Percentiles rank a stretch among this genome's conserved stretches.
phyloP scores from a whole-genome alignment of 2,113 vertebrate genomes.

The Siniperca knerii region DNA sequence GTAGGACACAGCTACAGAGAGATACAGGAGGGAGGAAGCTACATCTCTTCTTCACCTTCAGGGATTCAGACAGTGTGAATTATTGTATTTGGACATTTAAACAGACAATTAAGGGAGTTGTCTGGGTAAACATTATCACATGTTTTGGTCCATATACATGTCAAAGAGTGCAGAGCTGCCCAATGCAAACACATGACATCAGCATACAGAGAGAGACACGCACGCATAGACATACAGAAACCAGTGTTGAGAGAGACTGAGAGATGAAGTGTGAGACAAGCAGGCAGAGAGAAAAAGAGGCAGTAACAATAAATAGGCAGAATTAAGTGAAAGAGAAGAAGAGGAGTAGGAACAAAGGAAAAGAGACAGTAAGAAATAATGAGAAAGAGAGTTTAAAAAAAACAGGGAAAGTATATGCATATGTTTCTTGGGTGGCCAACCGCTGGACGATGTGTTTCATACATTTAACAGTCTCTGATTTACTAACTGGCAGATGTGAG shows the following conservation, averaged over 20 bases:
- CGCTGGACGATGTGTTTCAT: constrained; percentile 54
- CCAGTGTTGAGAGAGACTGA: constrained; percentile 53
- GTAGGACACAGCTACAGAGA: background rate
- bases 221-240: constrained; percentile 28
- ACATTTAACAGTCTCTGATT: constrained; percentile 54
- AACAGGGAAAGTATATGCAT: background rate
- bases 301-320: constrained; percentile 44
- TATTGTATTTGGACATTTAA: constrained; percentile 69
- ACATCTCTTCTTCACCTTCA: constrained; percentile 4
- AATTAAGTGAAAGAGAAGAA: constrained; percentile 54
- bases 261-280: constrained; percentile 62
- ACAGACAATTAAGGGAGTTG: constrained; percentile 73
- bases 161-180: constrained; percentile 56
- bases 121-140: constrained; percentile 75
- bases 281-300: constrained; percentile 25
- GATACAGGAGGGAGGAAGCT: background rate
- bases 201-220: constrained; percentile 45
- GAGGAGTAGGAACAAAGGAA: background rate
- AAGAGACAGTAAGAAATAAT: constrained; percentile 22
- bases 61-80: constrained; percentile 54
- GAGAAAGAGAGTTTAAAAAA: background rate
- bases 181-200: constrained; percentile 80
- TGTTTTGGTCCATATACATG: constrained; percentile 68
- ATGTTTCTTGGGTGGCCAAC: constrained; percentile 57
- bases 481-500: constrained; percentile 50